Percentiles rank a stretch among this genome's conserved stretches.
These are phyloP conservation scores for Proteles cristata DNA, from an alignment of 2,113 vertebrate genomes.

Conservation along the genomic window DNA sequence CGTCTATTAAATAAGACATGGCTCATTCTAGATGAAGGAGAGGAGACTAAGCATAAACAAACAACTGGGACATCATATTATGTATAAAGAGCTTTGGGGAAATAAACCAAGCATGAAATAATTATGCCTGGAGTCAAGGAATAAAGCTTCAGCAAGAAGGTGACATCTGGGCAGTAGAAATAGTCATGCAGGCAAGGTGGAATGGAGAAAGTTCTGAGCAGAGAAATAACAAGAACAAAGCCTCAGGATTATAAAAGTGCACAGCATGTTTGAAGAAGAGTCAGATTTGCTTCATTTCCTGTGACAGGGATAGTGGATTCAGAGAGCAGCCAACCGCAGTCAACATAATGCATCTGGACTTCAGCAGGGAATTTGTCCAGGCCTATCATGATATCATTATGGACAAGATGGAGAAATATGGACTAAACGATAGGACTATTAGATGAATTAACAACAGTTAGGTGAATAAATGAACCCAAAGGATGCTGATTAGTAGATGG, in stretches of 20 bases:
- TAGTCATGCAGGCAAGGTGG: background rate
- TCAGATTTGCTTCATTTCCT: conserved; percentile 74
- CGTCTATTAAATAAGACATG: conserved; percentile 43
- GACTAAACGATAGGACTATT: conserved; percentile 62
- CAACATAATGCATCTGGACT: conserved; percentile 73
- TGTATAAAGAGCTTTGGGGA: background rate
- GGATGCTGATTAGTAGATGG: conserved; percentile 65
- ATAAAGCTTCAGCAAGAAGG: background rate
- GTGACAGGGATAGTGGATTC: conserved; percentile 72
- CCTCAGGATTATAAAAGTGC: background rate
- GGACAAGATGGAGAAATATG: conserved; percentile 80
- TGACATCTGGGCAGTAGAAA: background rate
- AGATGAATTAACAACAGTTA: conserved; percentile 75
- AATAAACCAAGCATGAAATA: conserved; percentile 3
- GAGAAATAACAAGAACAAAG: background rate
- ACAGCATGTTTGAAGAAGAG: background rate
- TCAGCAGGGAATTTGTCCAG: conserved; percentile 65
- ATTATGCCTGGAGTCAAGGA: conserved; percentile 20
- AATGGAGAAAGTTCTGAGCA: background rate
- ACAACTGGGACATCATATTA: background rate
- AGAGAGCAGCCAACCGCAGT: conserved; percentile 10
- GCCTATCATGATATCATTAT: conserved; percentile 61
- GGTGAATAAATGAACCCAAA: conserved; percentile 73
- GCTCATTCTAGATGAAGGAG: conserved; percentile 16
- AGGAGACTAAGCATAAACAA: conserved; percentile 10